phyloP scores from a whole-genome alignment of 2,888 invertebrate genomes.

The Alsophila aescularia region DNA sequence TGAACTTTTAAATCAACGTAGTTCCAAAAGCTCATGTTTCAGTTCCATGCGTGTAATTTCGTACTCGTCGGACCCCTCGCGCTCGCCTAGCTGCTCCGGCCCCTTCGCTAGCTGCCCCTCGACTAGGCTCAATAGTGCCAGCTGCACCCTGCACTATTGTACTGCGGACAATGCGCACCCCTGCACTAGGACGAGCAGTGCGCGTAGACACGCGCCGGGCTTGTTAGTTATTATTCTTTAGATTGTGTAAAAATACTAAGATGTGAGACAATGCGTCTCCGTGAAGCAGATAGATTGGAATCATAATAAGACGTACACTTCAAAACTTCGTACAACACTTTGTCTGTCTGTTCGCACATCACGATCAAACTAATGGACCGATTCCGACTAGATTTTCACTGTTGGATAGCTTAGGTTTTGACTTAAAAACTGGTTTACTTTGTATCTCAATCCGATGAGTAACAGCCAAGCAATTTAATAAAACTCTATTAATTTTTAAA shows the following conservation, averaged over 20 bases:
- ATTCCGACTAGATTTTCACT: too few relatives aligned
- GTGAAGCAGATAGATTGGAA: too few relatives aligned
- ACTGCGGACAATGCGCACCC: slow-evolving; percentile 36
- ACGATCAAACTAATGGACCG: too few relatives aligned
- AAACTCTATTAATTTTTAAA: too few relatives aligned
- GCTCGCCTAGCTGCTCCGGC: slow-evolving; percentile 22
- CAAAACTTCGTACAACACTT: too few relatives aligned
- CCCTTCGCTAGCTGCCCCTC: slow-evolving; percentile 24
- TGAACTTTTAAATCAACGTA: slow-evolving; percentile 5
- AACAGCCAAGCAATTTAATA: too few relatives aligned
- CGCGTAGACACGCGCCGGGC: slow-evolving; percentile 2
- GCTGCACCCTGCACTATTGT: slow-evolving; percentile 38
- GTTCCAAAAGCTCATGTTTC: neutral
- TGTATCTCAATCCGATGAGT: too few relatives aligned
- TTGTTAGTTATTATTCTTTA: slow-evolving; percentile 4
- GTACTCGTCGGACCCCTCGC: slow-evolving; percentile 9
- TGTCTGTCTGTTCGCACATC: too few relatives aligned
- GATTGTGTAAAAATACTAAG: slow-evolving; percentile 1
- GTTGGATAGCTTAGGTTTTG: too few relatives aligned
- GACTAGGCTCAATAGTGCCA: slow-evolving; percentile 28
- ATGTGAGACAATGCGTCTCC: neutral
- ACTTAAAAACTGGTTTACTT: too few relatives aligned
- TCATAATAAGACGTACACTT: too few relatives aligned
- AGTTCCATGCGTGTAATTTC: neutral
- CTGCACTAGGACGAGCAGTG: slow-evolving; percentile 17